phyloP scores from a whole-genome alignment of 1,140 invertebrate species.

The Heliconius melpomene region DNA sequence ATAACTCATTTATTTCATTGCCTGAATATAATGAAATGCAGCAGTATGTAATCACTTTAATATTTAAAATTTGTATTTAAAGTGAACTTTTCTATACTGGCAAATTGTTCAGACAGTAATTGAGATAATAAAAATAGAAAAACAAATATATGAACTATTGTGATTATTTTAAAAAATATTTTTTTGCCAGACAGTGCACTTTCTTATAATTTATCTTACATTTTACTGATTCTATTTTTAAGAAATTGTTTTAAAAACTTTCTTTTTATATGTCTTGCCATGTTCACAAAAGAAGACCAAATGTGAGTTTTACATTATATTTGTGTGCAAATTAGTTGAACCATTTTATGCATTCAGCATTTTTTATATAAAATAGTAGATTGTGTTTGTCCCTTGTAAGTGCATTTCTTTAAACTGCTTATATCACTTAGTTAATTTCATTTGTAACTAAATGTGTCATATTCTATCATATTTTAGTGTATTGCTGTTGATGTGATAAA shows the following conservation, averaged over 20 bases:
- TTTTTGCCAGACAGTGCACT: constrained; percentile 2
- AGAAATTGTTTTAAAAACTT: constrained; percentile 23
- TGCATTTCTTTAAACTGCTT: background rate
- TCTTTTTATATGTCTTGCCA: constrained; percentile 27
- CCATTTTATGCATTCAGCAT: constrained; percentile 34
- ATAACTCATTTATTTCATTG: background rate
- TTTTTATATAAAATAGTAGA: constrained; percentile 10
- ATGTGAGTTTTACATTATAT: constrained; percentile 29
- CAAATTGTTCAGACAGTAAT: background rate
- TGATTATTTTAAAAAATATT: background rate
- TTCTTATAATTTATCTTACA: background rate
- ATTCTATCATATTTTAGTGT: background rate
- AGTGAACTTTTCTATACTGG: background rate
- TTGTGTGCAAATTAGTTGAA: constrained; percentile 36
- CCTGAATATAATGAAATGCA: background rate
- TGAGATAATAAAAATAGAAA: too few relatives aligned
- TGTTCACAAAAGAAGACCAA: constrained; percentile 33
- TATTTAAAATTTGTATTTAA: background rate
- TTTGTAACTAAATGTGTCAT: background rate
- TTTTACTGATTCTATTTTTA: background rate
- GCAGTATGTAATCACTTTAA: background rate
- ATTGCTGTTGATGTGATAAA: background rate
- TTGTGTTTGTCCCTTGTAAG: constrained; percentile 16
- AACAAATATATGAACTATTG: background rate
- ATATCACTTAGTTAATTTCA: background rate